Evolutionary conservation across 64 coral and sea anemone species (phyloP), one percentile per base, ranked within the genome.

Genomic region (Pocillopora verrucosa): DNA sequence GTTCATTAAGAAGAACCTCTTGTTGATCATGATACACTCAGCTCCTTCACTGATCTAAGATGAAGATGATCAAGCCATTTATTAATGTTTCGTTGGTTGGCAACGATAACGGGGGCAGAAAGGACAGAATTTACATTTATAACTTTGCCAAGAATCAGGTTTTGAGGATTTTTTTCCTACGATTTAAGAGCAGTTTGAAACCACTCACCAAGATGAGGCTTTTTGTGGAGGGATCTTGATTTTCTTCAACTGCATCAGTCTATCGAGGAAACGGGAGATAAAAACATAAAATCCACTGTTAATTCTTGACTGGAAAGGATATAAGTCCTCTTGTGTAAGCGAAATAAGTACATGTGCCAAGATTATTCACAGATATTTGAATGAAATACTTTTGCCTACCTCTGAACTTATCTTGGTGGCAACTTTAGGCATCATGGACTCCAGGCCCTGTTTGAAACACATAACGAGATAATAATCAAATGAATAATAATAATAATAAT

Each of bases 41-140:
- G 94, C 94, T 11, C 94, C 94, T 79, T 96, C 94, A 73, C 94
- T 96, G 34, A 96, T 96, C 94, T 96, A 62, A 58, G 83, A 36
- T 58, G 14, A 34, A 9, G 20, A 61, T 59, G 19, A 16, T 62
- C 16, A 65, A 16, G 3, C 36, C 14, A 11, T 38, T 60, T 76
- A 20, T 61, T 14, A 88, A 76, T 1, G n/a, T n/a, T 10, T 41
- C 38, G 45, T 34, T 72, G 22, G 22, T 16, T 67, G 17, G 7
- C 2, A 17, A 67, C 17, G 5, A 51, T 51, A 51, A 51, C 41
- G 41, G 41, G 41, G 41, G 41, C 41, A 51, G 3, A 51, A 51
- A 7, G 41, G 41, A 51, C 3, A 51, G 41, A 51, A 51, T 51
- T 51, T 51, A 51, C 7, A 51, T 51, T 7, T 51, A 51, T 51